Percentiles rank a stretch among this genome's conserved stretches.
These are phyloP conservation scores for Drosophila mercatorum DNA, from an alignment of 2,888 invertebrate genomes.

Conservation along the genomic window DNA sequence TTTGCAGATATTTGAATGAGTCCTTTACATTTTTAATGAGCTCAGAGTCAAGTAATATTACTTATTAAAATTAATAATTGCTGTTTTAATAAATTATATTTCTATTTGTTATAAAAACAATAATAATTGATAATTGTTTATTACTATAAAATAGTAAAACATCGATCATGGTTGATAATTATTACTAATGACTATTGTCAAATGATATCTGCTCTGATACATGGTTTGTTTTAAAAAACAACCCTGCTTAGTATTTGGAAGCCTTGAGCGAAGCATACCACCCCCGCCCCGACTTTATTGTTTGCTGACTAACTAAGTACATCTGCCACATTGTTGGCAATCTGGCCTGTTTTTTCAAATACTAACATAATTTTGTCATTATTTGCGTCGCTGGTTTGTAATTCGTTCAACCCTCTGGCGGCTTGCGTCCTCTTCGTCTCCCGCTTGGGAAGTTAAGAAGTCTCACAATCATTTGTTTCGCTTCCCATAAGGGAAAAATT, in stretches of 20 bases:
- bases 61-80: too few relatives aligned
- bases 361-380: constrained; percentile 79
- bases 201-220: neutral
- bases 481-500: constrained; percentile 46
- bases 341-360: constrained; percentile 72
- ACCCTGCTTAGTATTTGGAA: constrained; percentile 32
- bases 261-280: constrained; percentile 29
- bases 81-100: too few relatives aligned
- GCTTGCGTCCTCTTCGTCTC: constrained; percentile 7
- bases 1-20: too few relatives aligned
- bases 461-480: constrained; percentile 71
- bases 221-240: constrained; percentile 8
- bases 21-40: too few relatives aligned
- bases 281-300: constrained; percentile 38
- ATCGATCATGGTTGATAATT: neutral
- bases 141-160: neutral
- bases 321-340: constrained; percentile 76
- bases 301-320: constrained; percentile 58
- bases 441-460: constrained; percentile 38
- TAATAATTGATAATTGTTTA: neutral
- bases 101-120: neutral
- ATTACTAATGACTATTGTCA: neutral
- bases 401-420: constrained; percentile 68
- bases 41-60: too few relatives aligned
- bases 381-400: constrained; percentile 77